Evolutionary conservation across 1,140 invertebrate species (phyloP).

Genomic region (Oryctes rhinoceros): DNA sequence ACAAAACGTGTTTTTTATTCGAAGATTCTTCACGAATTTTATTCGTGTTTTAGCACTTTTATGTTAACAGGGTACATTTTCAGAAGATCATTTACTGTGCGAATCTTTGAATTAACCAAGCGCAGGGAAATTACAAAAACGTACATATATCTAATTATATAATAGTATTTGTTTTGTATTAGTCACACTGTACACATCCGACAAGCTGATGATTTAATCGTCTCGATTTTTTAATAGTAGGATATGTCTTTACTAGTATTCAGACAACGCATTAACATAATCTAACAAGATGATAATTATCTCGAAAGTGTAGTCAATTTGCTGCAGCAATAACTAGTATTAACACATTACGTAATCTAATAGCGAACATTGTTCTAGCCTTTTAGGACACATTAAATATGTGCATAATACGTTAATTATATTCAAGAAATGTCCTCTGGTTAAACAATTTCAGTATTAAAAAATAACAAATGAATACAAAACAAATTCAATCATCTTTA

Average conservation of each 20-base stretch:
- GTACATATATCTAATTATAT: background rate
- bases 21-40: background rate
- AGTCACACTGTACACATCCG: background rate
- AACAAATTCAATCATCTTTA: no score
- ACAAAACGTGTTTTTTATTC: background rate
- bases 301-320: background rate
- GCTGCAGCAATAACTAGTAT: background rate
- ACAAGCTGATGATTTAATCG: background rate
- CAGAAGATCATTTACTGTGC: background rate
- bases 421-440: background rate
- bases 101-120: background rate
- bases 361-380: background rate
- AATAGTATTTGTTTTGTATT: background rate
- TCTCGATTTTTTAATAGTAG: constrained; percentile 2
- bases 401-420: background rate
- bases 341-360: background rate
- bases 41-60: background rate
- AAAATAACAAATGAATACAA: no score
- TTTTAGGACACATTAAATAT: background rate
- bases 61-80: background rate
- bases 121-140: background rate
- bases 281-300: background rate
- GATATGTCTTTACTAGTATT: background rate
- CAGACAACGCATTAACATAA: background rate
- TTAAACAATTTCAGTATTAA: background rate